Conservation (phyloP, 2,797 vertebrate species). For the Graptemys geographica region DNA sequence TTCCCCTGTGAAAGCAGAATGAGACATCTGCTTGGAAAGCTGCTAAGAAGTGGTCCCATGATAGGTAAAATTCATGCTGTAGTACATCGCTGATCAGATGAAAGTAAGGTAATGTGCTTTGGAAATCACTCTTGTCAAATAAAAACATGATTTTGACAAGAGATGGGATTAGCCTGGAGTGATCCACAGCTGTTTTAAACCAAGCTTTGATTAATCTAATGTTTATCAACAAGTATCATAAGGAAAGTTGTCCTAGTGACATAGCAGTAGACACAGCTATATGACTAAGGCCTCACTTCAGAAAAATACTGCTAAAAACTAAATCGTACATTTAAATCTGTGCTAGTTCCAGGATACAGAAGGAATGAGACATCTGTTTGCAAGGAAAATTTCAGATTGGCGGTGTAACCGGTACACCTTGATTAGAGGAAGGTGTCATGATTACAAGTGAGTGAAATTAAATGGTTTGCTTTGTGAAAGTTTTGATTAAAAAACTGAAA, state of each 20-base stretch:
- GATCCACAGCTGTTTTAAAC: not conserved
- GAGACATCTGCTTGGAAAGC: not conserved
- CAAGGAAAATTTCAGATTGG: not conserved
- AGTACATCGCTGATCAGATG: not conserved
- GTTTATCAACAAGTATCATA: not conserved
- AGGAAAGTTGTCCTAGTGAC: not conserved
- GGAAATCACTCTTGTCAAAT: not conserved
- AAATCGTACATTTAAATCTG: not conserved
- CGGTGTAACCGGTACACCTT: not conserved
- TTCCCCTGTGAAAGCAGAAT: not conserved
- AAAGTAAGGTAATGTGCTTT: not conserved
- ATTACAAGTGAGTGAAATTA: not conserved
- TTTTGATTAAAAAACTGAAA: not conserved
- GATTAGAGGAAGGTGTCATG: not conserved
- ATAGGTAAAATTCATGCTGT: not conserved
- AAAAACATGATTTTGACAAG: constrained; percentile 3
- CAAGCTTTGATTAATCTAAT: not conserved
- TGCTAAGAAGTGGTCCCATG: not conserved
- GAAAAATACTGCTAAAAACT: not conserved
- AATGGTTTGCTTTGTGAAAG: not conserved
- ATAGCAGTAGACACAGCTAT: not conserved
- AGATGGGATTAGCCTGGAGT: not conserved
- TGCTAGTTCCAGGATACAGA: not conserved
- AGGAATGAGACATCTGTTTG: not conserved
- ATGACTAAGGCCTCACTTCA: not conserved